These are phyloP conservation scores for Silurus aristotelis DNA, from an alignment of 2,797 vertebrate species.

Conservation along the genomic window DNA sequence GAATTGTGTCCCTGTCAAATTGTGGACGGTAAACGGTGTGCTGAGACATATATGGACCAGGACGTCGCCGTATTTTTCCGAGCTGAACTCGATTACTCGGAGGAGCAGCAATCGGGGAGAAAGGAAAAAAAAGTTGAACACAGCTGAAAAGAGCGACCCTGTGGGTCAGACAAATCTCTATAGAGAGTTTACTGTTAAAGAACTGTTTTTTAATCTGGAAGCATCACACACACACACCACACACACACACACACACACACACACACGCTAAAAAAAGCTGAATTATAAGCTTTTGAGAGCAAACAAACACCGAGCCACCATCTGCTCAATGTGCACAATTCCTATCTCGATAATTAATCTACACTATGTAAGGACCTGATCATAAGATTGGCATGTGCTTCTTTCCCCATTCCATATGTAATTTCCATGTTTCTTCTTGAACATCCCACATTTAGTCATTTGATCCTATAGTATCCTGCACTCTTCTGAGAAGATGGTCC, in stretches of 20 bases:
- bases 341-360: background rate
- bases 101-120: slow-evolving; percentile 1
- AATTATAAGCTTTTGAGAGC: background rate
- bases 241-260: background rate
- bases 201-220: slow-evolving; percentile 10
- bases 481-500: too few species aligned
- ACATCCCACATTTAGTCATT: too few species aligned
- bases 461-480: too few species aligned
- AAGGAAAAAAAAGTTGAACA: background rate
- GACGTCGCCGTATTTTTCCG: background rate
- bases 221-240: background rate
- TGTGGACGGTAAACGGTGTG: background rate
- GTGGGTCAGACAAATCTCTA: background rate
- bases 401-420: too few species aligned
- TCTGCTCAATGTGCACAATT: background rate
- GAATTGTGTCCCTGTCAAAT: background rate
- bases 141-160: background rate
- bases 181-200: background rate
- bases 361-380: too few species aligned
- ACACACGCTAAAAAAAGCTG: background rate
- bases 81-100: slow-evolving; percentile 11
- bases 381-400: too few species aligned
- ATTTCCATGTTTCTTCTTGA: too few species aligned
- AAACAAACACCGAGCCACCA: background rate
- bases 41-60: background rate